Base-by-base conservation (phyloP, 2,797 vertebrate species). In the Mareca penelope region DNA sequence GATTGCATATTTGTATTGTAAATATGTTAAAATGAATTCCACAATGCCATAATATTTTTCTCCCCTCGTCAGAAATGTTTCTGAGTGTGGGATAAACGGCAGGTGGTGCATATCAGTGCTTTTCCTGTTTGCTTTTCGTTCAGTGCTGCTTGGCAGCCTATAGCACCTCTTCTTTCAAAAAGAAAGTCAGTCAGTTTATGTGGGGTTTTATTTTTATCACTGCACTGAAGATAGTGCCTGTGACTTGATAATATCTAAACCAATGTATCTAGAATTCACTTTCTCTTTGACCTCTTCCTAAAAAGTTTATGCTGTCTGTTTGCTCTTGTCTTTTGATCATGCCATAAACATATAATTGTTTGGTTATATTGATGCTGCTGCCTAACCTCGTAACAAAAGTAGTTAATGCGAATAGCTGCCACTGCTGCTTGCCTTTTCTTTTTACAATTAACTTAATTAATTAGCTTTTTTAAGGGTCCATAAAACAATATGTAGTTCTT, bases 211-310 rank as follows among this genome's bases (percentile, higher is more conserved):
- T 68, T 93, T 91, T 50, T 69, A 33, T 81, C 29, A 33, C 33
- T 6, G 5, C 3, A 0, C 52, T 63, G 31, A 73, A 94, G 64
- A 52, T 77, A n/a, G 40, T 83, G 65, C 16, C 2, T 56, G 35
- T 71, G 57, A 89, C 80, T 91, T 88, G 78, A 28, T 60, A 88
- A 37, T n/a, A 80, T 88, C 68, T 63, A 81, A 93, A 72, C 12
- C 60, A 33, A 8, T 22, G n/a, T 39, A n/a, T 89, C 93, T 93
- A 52, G 71, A 88, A 73, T 75, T 78, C 3, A 1, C 39, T 88
- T 87, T 61, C 48, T 70, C 14, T 92, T 80, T 93, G 77, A 76
- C 63, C 50, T 88, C 70, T 83, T 92, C 71, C n/a, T 91, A 63
- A 91, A 82, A 78, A 70, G 23, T 52, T 81, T 79, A 46, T 61